phyloP scores from a whole-genome alignment of 2,797 vertebrate genomes.

The Lepus townsendii region DNA sequence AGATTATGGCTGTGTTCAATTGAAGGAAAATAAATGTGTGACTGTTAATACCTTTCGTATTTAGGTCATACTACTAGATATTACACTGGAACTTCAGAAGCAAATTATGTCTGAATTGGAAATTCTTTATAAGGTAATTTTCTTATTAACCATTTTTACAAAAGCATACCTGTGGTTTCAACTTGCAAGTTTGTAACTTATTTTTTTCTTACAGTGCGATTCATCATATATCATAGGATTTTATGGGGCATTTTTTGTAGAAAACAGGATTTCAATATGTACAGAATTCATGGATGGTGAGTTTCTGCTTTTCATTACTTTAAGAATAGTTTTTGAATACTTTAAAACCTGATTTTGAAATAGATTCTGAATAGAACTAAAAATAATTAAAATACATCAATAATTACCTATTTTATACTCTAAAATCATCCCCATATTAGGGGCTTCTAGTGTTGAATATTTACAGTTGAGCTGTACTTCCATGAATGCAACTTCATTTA shows the following conservation, averaged over 20 bases:
- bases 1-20: not conserved
- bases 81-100: slow-evolving; percentile 98
- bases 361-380: slow-evolving; percentile 2
- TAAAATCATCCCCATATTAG: slow-evolving; percentile 54
- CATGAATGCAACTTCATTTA: slow-evolving; percentile 76
- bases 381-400: slow-evolving; percentile 73
- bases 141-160: slow-evolving; percentile 54
- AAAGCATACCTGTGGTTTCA: not conserved
- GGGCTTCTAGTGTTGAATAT: slow-evolving; percentile 64
- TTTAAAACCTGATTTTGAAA: slow-evolving; percentile 50
- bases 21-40: not conserved
- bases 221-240: slow-evolving; percentile 99
- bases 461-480: slow-evolving; percentile 83
- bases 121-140: slow-evolving; percentile 98
- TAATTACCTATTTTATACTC: slow-evolving; percentile 50
- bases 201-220: slow-evolving; percentile 94
- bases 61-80: slow-evolving; percentile 98
- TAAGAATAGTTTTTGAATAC: slow-evolving; percentile 55
- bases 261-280: slow-evolving; percentile 99
- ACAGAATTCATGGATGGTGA: slow-evolving; percentile 99
- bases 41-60: slow-evolving; percentile 68
- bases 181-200: slow-evolving; percentile 57
- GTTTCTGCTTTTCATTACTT: slow-evolving; percentile 84
- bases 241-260: slow-evolving; percentile 99
- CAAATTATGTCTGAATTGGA: slow-evolving; percentile 99